Conservation (phyloP, 1,140 invertebrate genomes). For the Heliothis virescens region DNA sequence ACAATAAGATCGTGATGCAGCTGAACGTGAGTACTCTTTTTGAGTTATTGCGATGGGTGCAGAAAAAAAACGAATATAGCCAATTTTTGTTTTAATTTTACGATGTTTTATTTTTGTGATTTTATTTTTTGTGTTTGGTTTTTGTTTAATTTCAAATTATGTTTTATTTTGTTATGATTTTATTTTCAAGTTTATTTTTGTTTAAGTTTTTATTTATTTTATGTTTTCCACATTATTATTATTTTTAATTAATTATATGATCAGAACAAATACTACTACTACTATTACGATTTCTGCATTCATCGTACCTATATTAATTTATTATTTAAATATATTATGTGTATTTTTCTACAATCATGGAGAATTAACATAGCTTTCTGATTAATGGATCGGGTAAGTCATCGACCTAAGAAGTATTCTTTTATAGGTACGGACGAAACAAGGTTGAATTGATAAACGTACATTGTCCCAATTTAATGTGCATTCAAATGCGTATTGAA, state of each 20-base stretch:
- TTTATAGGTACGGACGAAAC: neutral
- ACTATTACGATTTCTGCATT: conserved; percentile 4
- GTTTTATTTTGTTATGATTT: no score
- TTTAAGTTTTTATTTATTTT: no score
- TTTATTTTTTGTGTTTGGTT: neutral
- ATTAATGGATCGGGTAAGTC: conserved; percentile 58
- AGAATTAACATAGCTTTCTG: conserved; percentile 63
- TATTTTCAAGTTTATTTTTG: no score
- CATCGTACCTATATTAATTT: neutral
- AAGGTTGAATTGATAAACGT: neutral
- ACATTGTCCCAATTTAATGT: conserved; percentile 25
- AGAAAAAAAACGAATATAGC: no score
- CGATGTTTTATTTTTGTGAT: conserved; percentile 32
- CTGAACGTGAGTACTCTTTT: conserved; percentile 92
- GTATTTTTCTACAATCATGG: conserved; percentile 54
- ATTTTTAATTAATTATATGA: neutral
- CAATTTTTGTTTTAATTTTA: no score
- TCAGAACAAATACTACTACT: conserved; percentile 15
- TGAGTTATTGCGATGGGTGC: conserved; percentile 59
- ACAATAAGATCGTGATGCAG: conserved; percentile 97
- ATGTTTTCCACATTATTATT: no score
- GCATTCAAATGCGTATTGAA: conserved; percentile 27
- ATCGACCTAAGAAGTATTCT: conserved; percentile 29
- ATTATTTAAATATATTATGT: conserved; percentile 41
- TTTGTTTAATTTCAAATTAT: no score